Conservation (phyloP, 2,113 vertebrate genomes). For the Cinclus cinclus region DNA sequence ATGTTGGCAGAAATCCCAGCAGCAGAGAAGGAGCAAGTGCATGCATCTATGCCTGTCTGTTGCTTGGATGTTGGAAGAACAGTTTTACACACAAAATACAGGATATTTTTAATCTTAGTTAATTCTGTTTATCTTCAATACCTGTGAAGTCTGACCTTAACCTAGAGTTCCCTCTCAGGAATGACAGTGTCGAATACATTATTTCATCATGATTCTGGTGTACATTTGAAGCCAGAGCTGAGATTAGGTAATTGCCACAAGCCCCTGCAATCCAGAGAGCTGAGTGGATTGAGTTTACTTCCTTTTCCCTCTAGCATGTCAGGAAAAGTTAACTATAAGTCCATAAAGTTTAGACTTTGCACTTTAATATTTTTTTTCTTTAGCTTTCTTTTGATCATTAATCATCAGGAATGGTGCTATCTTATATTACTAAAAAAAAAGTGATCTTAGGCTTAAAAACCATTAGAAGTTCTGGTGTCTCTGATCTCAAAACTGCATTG, state of each 20-base stretch:
- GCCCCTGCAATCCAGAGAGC: not conserved
- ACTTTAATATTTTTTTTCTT: not conserved
- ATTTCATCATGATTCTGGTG: not conserved
- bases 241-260: not conserved
- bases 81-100: not conserved
- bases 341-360: not conserved
- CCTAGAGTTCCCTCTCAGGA: not conserved
- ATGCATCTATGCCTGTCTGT: not conserved
- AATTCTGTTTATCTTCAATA: not conserved
- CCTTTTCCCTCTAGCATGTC: not conserved
- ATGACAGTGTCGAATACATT: not conserved
- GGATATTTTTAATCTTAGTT: not conserved
- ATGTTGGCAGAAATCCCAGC: not conserved
- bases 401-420: not conserved
- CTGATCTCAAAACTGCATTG: not conserved
- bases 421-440: not conserved
- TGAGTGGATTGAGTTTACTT: not conserved
- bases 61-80: not conserved
- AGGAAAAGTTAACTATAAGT: not conserved
- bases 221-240: not conserved
- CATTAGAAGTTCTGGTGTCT: not conserved
- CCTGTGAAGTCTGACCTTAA: not conserved
- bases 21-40: conserved; percentile 14
- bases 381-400: not conserved
- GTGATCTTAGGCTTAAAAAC: not conserved